These are phyloP conservation scores for Aradus depressus DNA, from an alignment of 2,888 invertebrate genomes.

Conservation along the genomic window DNA sequence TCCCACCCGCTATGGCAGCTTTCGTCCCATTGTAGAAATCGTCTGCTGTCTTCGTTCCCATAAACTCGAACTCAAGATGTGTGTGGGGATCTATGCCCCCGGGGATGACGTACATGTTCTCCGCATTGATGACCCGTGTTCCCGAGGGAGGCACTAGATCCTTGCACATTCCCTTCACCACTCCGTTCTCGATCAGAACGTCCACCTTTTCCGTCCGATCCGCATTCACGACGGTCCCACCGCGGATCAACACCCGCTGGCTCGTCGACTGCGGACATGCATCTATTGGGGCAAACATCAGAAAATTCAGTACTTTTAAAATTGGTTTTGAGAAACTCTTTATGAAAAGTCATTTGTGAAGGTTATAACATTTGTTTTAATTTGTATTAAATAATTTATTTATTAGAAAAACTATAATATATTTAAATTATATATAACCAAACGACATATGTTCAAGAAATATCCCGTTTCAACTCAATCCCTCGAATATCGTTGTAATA, in stretches of 20 bases:
- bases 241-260: slow-evolving; percentile 83
- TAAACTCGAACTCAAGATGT: slow-evolving; percentile 88
- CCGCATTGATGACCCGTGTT: slow-evolving; percentile 82
- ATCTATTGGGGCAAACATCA: too few species aligned
- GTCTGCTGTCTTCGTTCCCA: slow-evolving; percentile 71
- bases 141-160: slow-evolving; percentile 88
- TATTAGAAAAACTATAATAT: too few species aligned
- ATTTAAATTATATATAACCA: too few species aligned
- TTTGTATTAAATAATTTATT: too few species aligned
- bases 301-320: too few species aligned
- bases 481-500: too few species aligned
- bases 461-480: too few species aligned
- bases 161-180: slow-evolving; percentile 83
- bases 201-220: slow-evolving; percentile 80
- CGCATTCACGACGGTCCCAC: slow-evolving; percentile 91
- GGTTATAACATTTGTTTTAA: too few species aligned
- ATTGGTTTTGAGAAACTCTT: too few species aligned
- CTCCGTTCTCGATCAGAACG: slow-evolving; percentile 92
- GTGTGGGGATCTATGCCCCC: slow-evolving; percentile 97
- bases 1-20: slow-evolving; percentile 95
- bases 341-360: too few species aligned
- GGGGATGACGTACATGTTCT: slow-evolving; percentile 82
- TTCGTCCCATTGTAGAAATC: slow-evolving; percentile 96
- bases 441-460: too few species aligned
- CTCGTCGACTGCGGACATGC: too few species aligned